Percentiles rank a stretch among this genome's conserved stretches.
Conservation (phyloP, 1,140 invertebrate species). For the Rhagoletis pomonella region DNA sequence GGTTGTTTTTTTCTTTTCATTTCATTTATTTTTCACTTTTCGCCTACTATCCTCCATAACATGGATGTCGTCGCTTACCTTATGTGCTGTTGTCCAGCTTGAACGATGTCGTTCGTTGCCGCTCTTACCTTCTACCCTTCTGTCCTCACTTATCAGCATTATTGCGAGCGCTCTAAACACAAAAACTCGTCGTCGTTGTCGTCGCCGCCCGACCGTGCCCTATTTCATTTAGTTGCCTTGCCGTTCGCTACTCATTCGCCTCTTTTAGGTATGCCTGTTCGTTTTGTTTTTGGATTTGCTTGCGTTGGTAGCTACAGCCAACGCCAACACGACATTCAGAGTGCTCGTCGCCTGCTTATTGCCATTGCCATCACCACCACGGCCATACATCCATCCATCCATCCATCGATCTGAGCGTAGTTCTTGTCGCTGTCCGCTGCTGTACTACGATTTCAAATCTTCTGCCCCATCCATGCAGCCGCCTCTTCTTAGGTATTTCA, state of each 20-base stretch:
- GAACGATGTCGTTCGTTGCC: background rate
- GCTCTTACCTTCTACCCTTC: background rate
- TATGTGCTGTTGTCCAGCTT: constrained; percentile 22
- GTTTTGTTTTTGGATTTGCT: constrained; percentile 25
- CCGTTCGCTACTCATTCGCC: background rate
- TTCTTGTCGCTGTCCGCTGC: constrained; percentile 1
- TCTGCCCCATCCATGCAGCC: constrained; percentile 13
- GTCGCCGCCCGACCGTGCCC: background rate
- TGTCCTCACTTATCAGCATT: background rate
- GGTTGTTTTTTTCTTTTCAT: constrained; percentile 22
- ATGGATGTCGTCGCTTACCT: background rate
- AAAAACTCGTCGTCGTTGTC: constrained; percentile 8
- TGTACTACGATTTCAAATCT: constrained; percentile 21
- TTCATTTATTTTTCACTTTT: background rate
- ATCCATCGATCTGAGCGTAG: constrained; percentile 5
- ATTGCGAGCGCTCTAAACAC: constrained; percentile 9
- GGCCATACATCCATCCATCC: background rate
- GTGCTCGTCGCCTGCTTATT: background rate
- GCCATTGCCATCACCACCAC: constrained; percentile 3
- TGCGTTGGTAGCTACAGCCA: constrained; percentile 3
- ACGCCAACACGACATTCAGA: background rate
- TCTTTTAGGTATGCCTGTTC: constrained; percentile 19
- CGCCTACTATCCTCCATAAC: constrained; percentile 26
- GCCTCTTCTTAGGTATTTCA: background rate
- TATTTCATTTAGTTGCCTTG: background rate